Percentiles rank a stretch among this genome's conserved stretches.
These are phyloP conservation scores for Tethea ocularis DNA, from an alignment of 2,888 invertebrate genomes.

Conservation along the genomic window DNA sequence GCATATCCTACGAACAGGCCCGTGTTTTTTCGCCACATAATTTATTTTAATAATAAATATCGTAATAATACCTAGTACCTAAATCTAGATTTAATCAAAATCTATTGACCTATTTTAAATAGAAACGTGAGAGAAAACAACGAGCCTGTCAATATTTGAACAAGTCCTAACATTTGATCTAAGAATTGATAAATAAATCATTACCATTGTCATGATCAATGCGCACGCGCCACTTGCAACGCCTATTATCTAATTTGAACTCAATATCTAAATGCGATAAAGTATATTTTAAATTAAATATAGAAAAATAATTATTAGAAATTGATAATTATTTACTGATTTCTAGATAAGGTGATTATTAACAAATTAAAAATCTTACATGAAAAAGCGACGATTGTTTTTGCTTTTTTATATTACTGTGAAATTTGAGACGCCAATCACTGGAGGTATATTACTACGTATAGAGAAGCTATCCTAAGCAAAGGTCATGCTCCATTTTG, in stretches of 20 bases:
- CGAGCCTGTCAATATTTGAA: not conserved
- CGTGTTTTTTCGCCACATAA: too few relatives aligned
- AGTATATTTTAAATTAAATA: not conserved
- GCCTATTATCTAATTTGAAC: not conserved
- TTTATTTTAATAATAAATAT: not conserved
- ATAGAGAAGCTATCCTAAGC: too few relatives aligned
- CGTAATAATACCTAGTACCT: too few relatives aligned
- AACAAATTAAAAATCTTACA: too few relatives aligned
- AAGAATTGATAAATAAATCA: constrained; percentile 2
- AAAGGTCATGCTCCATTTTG: too few relatives aligned
- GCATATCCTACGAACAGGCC: too few relatives aligned
- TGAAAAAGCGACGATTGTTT: too few relatives aligned
- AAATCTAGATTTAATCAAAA: not conserved
- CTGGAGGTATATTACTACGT: too few relatives aligned
- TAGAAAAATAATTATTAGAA: not conserved
- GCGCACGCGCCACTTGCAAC: not conserved
- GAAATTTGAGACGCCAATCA: too few relatives aligned
- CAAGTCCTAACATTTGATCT: constrained; percentile 6
- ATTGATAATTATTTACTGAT: not conserved
- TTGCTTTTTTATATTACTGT: too few relatives aligned
- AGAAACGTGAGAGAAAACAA: constrained; percentile 9
- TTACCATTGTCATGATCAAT: constrained; percentile 8
- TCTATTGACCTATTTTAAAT: not conserved
- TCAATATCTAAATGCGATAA: not conserved
- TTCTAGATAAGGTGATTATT: not conserved